Base-by-base conservation (phyloP, 2,888 invertebrate species). In the Zootermopsis nevadensis region DNA sequence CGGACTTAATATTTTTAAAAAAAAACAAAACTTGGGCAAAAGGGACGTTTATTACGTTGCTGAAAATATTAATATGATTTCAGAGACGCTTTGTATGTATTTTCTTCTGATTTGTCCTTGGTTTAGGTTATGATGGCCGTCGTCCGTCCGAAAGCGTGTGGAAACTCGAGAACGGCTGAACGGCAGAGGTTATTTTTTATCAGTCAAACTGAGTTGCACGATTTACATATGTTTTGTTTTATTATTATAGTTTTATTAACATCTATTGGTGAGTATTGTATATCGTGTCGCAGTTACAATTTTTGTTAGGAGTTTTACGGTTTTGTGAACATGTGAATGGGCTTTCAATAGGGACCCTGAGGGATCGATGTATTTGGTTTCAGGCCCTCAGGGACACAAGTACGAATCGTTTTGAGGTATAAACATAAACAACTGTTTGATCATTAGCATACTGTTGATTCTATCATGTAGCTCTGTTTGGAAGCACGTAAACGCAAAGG, bases 331-430 rank as follows among this genome's bases (percentile, higher is more conserved):
- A 30, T 6, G n/a, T n/a, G n/a, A n/a, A n/a, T n/a, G 30, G 10
- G 8, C 69, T 10, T 69, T 69, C 31, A 60, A 69, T 69, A 22
- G 33, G 27, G 22, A 33, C 19, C 69, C 69, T 31, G 31, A 69
- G 69, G 69, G 69, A 22, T 69, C 27, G 33, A 33, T 69, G 33
- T 69, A 69, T 69, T 69, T 31, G 24, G 69, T 33, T 33, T 31
- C 31, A 69, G 22, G 24, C 69, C 69, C 27, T 30, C 27, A 1
- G 69, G 69, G 30, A 69, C 69, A 33, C 69, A 33, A 69, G 33
- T 69, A 30, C 69, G 33, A 22, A 69, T 31, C 15, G 66, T n/a
- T 66, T 30, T 30, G 66, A 33, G 69, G 69, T 22, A 33, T 69
- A 33, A 69, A 69, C 30, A 69, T 31, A 12, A 69, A 69, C 31